Evolutionary conservation across 2,888 invertebrate species (phyloP).

Genomic region (Nomada flava): DNA sequence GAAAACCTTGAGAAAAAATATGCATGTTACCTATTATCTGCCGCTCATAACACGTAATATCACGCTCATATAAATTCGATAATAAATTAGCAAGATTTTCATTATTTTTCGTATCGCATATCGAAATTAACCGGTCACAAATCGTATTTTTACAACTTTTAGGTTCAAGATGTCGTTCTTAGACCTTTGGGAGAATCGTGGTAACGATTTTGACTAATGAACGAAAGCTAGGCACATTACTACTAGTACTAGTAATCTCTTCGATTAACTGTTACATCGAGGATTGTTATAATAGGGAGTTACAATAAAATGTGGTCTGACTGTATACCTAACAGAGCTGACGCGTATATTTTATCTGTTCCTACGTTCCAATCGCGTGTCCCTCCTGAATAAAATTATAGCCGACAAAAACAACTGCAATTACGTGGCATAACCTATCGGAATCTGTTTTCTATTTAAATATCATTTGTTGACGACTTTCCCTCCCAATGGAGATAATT

Average conservation of each 20-base stretch:
- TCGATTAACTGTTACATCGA: background rate
- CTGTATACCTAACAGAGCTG: background rate
- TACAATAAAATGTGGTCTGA: no score
- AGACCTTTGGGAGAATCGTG: slow-evolving; percentile 78
- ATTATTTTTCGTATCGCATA: background rate
- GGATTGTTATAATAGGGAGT: no score
- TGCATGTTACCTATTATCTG: background rate
- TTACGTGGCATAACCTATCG: slow-evolving; percentile 28
- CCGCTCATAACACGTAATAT: background rate
- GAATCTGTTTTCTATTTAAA: background rate
- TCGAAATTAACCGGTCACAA: no score
- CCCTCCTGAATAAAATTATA: background rate
- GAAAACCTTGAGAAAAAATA: background rate
- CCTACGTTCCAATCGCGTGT: no score
- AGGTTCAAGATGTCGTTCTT: slow-evolving; percentile 77
- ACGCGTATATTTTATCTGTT: background rate
- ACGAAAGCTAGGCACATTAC: background rate
- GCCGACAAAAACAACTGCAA: slow-evolving; percentile 14
- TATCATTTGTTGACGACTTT: background rate
- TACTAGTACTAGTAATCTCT: background rate
- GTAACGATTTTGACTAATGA: slow-evolving; percentile 48
- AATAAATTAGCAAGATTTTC: background rate
- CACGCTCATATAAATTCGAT: background rate
- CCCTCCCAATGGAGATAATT: slow-evolving; percentile 42
- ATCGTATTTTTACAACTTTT: background rate